A percentile compares a stretch with the other conserved stretches of the same genome.
These are phyloP conservation scores for Drosophila ustulata DNA, from an alignment of 2,888 invertebrate genomes.

Conservation along the genomic window DNA sequence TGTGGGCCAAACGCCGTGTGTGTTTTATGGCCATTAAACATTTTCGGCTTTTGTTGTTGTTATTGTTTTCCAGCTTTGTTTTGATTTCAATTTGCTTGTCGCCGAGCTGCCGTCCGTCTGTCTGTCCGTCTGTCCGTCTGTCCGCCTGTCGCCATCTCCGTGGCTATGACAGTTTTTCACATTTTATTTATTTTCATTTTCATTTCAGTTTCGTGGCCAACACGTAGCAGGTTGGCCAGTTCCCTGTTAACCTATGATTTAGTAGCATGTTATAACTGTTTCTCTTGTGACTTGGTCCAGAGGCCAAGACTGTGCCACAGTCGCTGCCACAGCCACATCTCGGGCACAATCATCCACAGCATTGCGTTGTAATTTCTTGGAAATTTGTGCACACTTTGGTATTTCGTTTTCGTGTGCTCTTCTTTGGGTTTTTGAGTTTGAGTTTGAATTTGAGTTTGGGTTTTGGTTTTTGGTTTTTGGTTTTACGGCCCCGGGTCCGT, in stretches of 20 bases:
- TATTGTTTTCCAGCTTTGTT: conserved; percentile 62
- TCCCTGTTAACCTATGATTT: conserved; percentile 78
- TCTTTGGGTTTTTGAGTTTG: conserved; percentile 48
- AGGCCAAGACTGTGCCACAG: conserved; percentile 4
- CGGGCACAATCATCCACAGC: conserved; percentile 66
- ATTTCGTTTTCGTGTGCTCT: conserved; percentile 71
- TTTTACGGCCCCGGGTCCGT: conserved; percentile 65
- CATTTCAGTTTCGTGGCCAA: conserved; percentile 47
- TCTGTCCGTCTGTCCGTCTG: conserved; percentile 14
- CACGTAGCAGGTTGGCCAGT: conserved; percentile 76
- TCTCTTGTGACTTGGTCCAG: conserved; percentile 63
- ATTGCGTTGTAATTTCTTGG: conserved; percentile 81
- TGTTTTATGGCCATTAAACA: conserved; percentile 80
- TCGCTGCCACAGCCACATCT: conserved; percentile 34
- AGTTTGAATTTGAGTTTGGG: conserved; percentile 30
- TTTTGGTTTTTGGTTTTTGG: conserved; percentile 28
- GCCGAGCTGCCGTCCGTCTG: conserved; percentile 33
- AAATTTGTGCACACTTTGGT: conserved; percentile 84
- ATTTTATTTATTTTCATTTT: conserved; percentile 67
- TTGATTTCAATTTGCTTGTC: conserved; percentile 81
- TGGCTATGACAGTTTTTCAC: conserved; percentile 72
- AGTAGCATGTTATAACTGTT: conserved; percentile 83
- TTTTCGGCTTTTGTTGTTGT: conserved; percentile 59
- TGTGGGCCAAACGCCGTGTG: conserved; percentile 46
- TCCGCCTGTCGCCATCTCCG: conserved; percentile 19